These are phyloP conservation scores for Prolemur simus DNA, from an alignment of 2,113 vertebrate species.

Conservation along the genomic window DNA sequence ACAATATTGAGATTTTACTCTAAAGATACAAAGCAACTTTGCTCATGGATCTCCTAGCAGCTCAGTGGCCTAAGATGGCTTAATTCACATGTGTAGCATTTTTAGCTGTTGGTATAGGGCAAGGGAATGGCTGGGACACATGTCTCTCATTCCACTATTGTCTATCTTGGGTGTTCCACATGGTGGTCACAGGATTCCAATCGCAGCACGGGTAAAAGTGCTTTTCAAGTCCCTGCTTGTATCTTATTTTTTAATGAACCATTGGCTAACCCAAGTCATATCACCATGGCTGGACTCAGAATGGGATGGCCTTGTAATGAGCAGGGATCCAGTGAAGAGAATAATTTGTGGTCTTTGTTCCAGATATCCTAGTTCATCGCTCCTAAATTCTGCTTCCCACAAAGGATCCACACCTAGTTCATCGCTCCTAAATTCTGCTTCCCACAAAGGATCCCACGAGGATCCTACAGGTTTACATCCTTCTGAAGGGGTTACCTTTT, in stretches of 20 bases:
- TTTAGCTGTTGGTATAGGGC: background rate
- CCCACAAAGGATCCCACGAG: background rate
- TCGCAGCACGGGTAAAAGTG: background rate
- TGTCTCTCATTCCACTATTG: background rate
- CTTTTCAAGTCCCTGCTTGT: background rate
- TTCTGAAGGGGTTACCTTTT: background rate
- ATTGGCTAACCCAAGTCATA: background rate
- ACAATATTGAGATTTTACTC: background rate
- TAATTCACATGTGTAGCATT: background rate
- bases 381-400: no score
- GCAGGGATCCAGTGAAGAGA: fast-evolving
- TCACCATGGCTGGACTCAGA: background rate
- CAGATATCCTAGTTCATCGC: no score
- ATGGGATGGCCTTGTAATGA: background rate
- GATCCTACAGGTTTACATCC: background rate
- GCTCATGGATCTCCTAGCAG: background rate
- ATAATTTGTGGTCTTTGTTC: background rate
- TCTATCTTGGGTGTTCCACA: background rate
- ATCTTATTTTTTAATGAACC: background rate
- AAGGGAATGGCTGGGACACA: fast-evolving
- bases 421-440: no score
- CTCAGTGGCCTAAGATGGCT: background rate
- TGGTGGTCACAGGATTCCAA: background rate
- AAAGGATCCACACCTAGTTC: background rate
- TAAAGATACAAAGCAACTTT: background rate